These are phyloP conservation scores for Proales similis DNA, from an alignment of 1,140 invertebrate species.

Conservation along the genomic window DNA sequence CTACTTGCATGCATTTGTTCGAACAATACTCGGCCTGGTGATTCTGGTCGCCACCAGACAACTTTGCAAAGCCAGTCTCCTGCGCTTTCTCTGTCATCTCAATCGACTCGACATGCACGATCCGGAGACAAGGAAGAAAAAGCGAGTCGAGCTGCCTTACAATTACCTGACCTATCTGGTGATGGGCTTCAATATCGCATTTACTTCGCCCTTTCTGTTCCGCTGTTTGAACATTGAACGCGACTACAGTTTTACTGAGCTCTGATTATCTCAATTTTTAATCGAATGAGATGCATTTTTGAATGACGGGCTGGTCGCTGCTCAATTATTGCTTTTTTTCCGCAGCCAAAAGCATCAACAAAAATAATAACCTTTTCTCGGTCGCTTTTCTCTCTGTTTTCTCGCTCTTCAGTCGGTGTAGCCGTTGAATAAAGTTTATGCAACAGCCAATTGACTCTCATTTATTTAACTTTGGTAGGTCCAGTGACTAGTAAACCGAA, in stretches of 20 bases:
- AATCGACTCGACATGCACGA: constrained; percentile 58
- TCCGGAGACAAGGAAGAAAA: constrained; percentile 45
- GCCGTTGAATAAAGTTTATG: too few species aligned
- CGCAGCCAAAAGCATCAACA: neutral
- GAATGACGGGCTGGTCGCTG: neutral
- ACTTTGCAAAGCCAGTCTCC: constrained; percentile 63
- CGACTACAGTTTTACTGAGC: constrained; percentile 71
- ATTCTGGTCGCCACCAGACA: constrained; percentile 63
- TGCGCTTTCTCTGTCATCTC: constrained; percentile 63
- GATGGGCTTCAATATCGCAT: constrained; percentile 61
- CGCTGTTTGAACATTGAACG: constrained; percentile 66
- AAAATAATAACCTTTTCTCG: too few species aligned
- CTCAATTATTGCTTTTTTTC: constrained; percentile 12
- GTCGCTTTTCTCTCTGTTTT: too few species aligned
- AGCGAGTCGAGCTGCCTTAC: constrained; percentile 65
- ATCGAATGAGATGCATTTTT: neutral
- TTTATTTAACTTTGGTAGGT: too few species aligned
- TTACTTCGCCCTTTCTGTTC: constrained; percentile 70
- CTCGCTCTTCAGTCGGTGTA: too few species aligned
- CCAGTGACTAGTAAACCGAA: too few species aligned
- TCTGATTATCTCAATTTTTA: constrained; percentile 10
- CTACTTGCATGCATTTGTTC: constrained; percentile 60
- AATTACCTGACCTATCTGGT: constrained; percentile 61
- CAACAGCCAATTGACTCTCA: too few species aligned
- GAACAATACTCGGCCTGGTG: constrained; percentile 67